Conservation (phyloP, 2,113 vertebrate species). For the Lampris megalopsis region DNA sequence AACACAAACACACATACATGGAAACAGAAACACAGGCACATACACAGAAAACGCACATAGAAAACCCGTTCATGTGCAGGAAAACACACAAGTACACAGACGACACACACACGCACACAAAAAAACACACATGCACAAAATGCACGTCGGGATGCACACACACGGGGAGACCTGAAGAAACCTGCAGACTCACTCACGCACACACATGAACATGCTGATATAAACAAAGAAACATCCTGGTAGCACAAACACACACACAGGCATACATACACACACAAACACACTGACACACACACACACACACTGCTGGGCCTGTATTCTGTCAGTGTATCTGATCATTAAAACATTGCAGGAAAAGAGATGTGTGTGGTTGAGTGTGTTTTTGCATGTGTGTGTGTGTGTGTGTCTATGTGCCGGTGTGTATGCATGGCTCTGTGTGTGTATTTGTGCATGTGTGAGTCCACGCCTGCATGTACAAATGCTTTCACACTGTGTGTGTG, state of each 20-base stretch:
- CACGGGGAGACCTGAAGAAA: no score
- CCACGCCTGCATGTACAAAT: no score
- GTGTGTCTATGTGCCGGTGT: no score
- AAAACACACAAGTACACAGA: no score
- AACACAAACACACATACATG: no score
- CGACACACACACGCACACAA: background rate
- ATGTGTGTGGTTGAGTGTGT: background rate
- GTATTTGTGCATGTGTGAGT: no score
- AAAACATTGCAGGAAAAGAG: constrained; percentile 22
- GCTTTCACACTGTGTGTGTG: no score
- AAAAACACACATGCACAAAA: background rate
- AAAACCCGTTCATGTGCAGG: background rate
- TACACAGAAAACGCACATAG: background rate
- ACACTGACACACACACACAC: constrained; percentile 1
- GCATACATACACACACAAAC: background rate
- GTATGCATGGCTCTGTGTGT: no score
- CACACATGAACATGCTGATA: background rate
- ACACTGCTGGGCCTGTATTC: background rate
- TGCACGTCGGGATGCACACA: no score
- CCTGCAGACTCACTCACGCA: background rate
- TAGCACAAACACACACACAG: background rate
- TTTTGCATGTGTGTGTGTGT: background rate
- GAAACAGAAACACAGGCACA: background rate
- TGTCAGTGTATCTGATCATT: background rate
- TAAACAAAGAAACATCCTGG: no score